Percentiles rank a stretch among this genome's conserved stretches.
These are phyloP conservation scores for Cyanoderma ruficeps DNA, from an alignment of 2,113 vertebrate genomes.

Conservation along the genomic window DNA sequence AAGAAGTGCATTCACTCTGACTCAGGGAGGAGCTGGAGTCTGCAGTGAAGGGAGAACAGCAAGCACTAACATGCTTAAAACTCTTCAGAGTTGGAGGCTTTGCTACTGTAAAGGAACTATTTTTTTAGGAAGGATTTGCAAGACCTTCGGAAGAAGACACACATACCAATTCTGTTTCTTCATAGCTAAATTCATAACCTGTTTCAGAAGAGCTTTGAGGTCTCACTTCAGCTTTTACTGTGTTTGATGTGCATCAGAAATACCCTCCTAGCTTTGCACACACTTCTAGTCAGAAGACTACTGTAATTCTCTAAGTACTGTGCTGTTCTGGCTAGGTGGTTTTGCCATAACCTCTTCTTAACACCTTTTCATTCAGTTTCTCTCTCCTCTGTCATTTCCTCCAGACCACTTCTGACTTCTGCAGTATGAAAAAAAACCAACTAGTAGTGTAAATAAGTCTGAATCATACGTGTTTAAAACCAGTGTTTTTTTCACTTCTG, in stretches of 20 bases:
- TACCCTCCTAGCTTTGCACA: not conserved
- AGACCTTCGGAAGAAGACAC: not conserved
- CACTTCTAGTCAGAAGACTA: not conserved
- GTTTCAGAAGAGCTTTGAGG: not conserved
- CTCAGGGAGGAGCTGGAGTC: not conserved
- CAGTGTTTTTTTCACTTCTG: not conserved
- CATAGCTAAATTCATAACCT: not conserved
- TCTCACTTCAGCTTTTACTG: conserved; percentile 26
- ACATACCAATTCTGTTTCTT: not conserved
- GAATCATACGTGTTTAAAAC: not conserved
- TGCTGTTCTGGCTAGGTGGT: not conserved
- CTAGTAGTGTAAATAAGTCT: not conserved
- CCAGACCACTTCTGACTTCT: not conserved
- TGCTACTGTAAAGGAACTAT: not conserved
- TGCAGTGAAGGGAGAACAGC: not conserved
- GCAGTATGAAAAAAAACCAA: not conserved
- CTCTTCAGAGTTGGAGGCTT: not conserved
- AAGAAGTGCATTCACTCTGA: not conserved
- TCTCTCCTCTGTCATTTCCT: not conserved
- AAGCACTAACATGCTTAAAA: not conserved
- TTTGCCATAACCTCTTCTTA: not conserved
- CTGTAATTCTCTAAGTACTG: not conserved
- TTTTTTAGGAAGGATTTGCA: not conserved
- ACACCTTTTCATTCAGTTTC: not conserved
- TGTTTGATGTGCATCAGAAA: conserved; percentile 12